These are phyloP conservation scores for Sycobia sp. DNA, from an alignment of 1,140 invertebrate species.

Conservation along the genomic window DNA sequence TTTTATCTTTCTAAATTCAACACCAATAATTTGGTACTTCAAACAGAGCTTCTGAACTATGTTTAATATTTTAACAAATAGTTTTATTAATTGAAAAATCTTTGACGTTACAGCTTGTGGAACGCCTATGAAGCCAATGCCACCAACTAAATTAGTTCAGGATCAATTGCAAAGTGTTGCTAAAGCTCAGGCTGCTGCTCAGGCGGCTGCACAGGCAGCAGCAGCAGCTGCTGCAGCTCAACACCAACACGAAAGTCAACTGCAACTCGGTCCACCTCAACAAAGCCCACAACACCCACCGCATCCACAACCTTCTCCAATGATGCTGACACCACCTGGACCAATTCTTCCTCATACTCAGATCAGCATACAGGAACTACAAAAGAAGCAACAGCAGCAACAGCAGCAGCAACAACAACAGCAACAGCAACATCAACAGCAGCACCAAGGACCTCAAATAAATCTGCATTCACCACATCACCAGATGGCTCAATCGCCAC, in stretches of 20 bases:
- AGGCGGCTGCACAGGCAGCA: slow-evolving; percentile 55
- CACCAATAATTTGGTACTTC: neutral
- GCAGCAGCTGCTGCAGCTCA: slow-evolving; percentile 54
- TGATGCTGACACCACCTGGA: slow-evolving; percentile 57
- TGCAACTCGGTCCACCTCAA: slow-evolving; percentile 57
- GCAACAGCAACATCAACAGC: slow-evolving; percentile 70
- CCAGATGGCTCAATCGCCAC: slow-evolving; percentile 68
- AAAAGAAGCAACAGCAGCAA: slow-evolving; percentile 74
- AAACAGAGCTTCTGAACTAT: slow-evolving; percentile 53
- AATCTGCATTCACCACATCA: slow-evolving; percentile 67
- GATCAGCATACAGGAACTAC: slow-evolving; percentile 68
- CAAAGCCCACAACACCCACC: slow-evolving; percentile 51
- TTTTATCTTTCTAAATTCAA: too few relatives aligned
- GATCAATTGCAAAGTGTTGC: slow-evolving; percentile 66
- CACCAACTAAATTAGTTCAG: slow-evolving; percentile 75
- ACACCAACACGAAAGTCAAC: slow-evolving; percentile 57
- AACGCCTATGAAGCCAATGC: slow-evolving; percentile 75
- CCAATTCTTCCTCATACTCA: slow-evolving; percentile 52
- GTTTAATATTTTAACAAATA: too few relatives aligned
- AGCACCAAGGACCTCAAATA: slow-evolving; percentile 68
- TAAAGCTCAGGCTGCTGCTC: slow-evolving; percentile 56
- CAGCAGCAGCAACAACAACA: slow-evolving; percentile 72
- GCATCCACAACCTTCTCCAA: slow-evolving; percentile 50
- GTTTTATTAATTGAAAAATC: neutral
- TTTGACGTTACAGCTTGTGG: slow-evolving; percentile 67